Evolutionary conservation across 1,140 invertebrate genomes (phyloP).

Genomic region (Schlechtendalia chinensis): DNA sequence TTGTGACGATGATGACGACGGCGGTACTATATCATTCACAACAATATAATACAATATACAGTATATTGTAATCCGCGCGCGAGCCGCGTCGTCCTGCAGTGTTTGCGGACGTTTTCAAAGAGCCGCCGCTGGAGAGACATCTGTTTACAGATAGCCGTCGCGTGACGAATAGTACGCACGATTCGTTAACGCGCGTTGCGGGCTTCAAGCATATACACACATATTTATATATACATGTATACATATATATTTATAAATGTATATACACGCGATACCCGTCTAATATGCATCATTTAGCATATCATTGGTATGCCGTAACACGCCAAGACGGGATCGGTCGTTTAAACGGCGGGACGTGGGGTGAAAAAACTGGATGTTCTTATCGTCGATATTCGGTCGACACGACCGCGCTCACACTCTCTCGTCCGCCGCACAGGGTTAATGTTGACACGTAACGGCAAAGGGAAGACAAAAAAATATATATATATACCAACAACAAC

Average conservation of each 20-base stretch:
- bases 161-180: constrained; percentile 7
- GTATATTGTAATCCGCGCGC: background rate
- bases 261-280: background rate
- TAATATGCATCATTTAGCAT: constrained; percentile 32
- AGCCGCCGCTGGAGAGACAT: background rate
- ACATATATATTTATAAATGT: no score
- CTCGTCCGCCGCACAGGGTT: background rate
- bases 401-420: background rate
- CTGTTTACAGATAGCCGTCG: background rate
- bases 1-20: no score
- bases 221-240: no score
- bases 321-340: background rate
- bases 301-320: constrained; percentile 44
- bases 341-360: background rate
- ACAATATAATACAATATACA: background rate
- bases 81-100: background rate
- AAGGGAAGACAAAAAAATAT: constrained; percentile 3
- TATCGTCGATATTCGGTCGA: constrained; percentile 38
- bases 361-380: background rate
- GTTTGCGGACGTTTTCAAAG: background rate
- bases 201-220: constrained; percentile 1
- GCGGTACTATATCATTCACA: background rate
- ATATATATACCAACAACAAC: background rate
- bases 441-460: constrained; percentile 21
- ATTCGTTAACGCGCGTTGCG: background rate